Conservation (phyloP, 1,140 invertebrate species). For the Drosophila leontia region DNA sequence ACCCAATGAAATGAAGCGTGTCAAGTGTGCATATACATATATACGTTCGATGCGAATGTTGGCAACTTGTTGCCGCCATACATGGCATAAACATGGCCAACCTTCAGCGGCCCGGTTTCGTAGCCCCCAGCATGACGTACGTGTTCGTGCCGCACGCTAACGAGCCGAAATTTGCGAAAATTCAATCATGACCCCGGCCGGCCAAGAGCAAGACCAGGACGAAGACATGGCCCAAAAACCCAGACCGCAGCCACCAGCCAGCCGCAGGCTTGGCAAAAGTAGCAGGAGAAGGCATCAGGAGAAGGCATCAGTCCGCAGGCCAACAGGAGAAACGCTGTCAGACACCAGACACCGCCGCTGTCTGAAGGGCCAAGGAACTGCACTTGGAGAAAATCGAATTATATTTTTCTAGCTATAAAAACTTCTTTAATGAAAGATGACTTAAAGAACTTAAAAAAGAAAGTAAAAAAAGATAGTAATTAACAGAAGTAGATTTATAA, state of each 20-base stretch:
- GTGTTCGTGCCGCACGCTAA: conserved; percentile 77
- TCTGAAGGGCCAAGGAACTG: conserved; percentile 4
- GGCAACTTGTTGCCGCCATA: conserved; percentile 80
- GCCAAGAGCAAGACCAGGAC: conserved; percentile 39
- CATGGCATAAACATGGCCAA: conserved; percentile 55
- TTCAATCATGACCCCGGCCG: conserved; percentile 72
- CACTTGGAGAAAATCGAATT: neutral
- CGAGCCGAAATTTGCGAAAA: conserved; percentile 81
- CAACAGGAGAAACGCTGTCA: conserved; percentile 22
- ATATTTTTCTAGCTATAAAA: neutral
- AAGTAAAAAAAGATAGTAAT: too few species aligned
- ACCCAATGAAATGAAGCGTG: conserved; percentile 81
- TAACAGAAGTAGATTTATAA: too few species aligned
- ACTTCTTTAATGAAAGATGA: rapidly evolving
- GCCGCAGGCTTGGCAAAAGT: conserved; percentile 16
- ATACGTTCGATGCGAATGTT: conserved; percentile 22
- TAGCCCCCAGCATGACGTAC: conserved; percentile 65
- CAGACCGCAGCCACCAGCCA: conserved; percentile 25
- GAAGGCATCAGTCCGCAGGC: conserved; percentile 17
- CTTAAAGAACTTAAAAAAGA: too few species aligned
- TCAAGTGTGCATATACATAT: conserved; percentile 55
- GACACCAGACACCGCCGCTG: conserved; percentile 20
- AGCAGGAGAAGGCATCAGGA: conserved; percentile 11
- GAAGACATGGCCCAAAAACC: conserved; percentile 9
- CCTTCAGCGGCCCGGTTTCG: conserved; percentile 54